Evolutionary conservation across 2,888 invertebrate species (phyloP).

Genomic region (Darwinula stevensoni): DNA sequence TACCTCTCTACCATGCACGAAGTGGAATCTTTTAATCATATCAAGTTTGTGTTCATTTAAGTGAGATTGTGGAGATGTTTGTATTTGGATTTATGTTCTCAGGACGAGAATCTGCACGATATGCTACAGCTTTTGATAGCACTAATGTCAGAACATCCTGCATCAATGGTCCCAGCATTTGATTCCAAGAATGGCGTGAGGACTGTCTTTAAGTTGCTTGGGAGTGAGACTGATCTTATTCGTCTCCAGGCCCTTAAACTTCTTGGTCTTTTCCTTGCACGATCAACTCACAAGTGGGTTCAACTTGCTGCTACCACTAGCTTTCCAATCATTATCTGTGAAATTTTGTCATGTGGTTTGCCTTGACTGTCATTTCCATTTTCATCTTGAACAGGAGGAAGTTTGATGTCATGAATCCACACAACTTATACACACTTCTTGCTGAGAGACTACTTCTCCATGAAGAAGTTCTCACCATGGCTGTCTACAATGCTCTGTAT

Average conservation of each 20-base stretch:
- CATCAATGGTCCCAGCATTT: constrained; percentile 96
- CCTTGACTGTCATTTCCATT: background rate
- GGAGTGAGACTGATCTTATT: constrained; percentile 83
- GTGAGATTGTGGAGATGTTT: background rate
- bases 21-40: constrained; percentile 20
- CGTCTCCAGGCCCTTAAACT: constrained; percentile 83
- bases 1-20: constrained; percentile 93
- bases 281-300: constrained; percentile 85
- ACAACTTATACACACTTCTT: constrained; percentile 86
- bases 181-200: constrained; percentile 87
- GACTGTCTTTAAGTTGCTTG: constrained; percentile 82
- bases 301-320: background rate
- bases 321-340: too few species aligned
- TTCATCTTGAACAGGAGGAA: constrained; percentile 40
- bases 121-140: constrained; percentile 89
- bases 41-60: background rate
- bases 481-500: constrained; percentile 92
- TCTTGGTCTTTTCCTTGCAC: constrained; percentile 83
- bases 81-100: constrained; percentile 12
- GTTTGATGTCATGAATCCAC: constrained; percentile 95
- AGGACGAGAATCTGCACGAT: constrained; percentile 95
- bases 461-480: constrained; percentile 62
- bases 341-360: background rate
- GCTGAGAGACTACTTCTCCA: constrained; percentile 68
- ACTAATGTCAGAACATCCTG: constrained; percentile 91